Percentiles rank a stretch among this genome's conserved stretches.
These are phyloP conservation scores for Tetragnatha montana DNA, from an alignment of 2,888 invertebrate genomes.

Conservation along the genomic window DNA sequence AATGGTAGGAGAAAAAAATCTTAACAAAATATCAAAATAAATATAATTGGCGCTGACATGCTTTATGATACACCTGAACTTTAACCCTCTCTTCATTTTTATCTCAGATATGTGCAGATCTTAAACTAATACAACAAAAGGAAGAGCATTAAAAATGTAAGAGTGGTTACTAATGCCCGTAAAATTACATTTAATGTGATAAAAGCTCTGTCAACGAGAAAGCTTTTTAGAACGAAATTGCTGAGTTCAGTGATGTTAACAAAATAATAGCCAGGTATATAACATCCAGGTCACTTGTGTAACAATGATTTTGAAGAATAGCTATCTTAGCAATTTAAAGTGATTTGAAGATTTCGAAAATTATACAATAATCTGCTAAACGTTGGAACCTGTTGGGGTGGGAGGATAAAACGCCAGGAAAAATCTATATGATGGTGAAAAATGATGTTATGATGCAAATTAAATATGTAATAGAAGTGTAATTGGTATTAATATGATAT, in stretches of 20 bases:
- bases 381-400: background rate
- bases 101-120: background rate
- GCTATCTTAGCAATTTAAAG: background rate
- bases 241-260: slow-evolving; percentile 5
- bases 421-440: background rate
- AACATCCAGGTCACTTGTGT: background rate
- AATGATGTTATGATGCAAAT: background rate
- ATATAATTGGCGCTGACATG: slow-evolving; percentile 17
- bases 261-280: background rate
- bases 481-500: background rate
- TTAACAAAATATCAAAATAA: background rate
- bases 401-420: background rate
- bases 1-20: no score
- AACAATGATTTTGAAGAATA: background rate
- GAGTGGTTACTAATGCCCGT: background rate
- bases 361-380: background rate
- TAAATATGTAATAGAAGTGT: background rate
- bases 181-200: slow-evolving; percentile 14
- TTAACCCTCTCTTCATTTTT: slow-evolving; percentile 35
- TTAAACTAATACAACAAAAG: background rate
- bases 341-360: background rate
- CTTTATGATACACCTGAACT: slow-evolving; percentile 35
- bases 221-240: slow-evolving; percentile 15
- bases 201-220: slow-evolving; percentile 20
- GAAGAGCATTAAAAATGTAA: background rate